Evolutionary conservation across 64 coral and sea anemone genomes (phyloP).

Genomic region (Actinia equina): DNA sequence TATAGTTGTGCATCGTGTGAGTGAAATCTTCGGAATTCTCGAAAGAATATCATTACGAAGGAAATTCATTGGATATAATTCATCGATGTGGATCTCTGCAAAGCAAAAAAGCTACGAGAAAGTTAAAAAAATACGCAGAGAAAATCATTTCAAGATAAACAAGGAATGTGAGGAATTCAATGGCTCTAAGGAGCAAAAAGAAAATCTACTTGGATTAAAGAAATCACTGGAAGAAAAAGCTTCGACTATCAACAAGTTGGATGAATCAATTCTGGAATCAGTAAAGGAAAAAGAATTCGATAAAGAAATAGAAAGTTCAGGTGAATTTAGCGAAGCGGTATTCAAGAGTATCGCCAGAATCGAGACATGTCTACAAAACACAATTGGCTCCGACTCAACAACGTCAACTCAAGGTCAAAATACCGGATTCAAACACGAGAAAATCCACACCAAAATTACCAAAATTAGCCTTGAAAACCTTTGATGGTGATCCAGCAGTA

Average conservation of each 20-base stretch:
- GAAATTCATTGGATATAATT: neutral
- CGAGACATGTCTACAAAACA: neutral
- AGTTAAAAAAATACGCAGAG: neutral
- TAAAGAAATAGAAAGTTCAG: neutral
- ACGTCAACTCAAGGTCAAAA: too few relatives aligned
- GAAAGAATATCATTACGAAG: neutral
- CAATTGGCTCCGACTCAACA: too few relatives aligned
- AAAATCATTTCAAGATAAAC: neutral
- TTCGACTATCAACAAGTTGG: neutral
- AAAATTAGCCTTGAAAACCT: neutral
- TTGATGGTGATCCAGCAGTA: too few relatives aligned
- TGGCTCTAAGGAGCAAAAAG: neutral
- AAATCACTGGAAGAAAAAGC: neutral
- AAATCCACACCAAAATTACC: too few relatives aligned
- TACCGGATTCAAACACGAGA: too few relatives aligned
- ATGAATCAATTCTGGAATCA: neutral
- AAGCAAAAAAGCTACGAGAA: neutral
- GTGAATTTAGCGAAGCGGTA: neutral
- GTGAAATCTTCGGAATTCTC: too few relatives aligned
- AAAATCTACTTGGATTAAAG: neutral
- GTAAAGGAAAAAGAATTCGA: neutral
- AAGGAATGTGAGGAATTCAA: neutral
- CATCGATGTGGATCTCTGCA: neutral
- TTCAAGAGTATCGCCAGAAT: neutral
- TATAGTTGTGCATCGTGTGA: too few relatives aligned